Evolutionary conservation across 1,140 invertebrate genomes (phyloP).

Genomic region (Nasonia longicornis): DNA sequence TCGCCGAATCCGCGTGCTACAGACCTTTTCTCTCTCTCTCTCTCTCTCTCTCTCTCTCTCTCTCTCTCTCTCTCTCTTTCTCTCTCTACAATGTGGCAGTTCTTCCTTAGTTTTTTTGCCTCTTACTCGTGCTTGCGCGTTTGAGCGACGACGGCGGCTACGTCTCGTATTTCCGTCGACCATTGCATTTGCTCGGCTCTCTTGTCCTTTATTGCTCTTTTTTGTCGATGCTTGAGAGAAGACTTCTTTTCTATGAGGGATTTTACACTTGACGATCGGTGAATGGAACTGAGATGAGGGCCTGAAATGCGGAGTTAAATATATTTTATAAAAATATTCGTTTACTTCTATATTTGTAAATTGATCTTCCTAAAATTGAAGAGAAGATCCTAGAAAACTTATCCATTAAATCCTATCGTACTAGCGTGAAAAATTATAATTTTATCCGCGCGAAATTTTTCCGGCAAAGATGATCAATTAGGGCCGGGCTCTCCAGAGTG

Average conservation of each 20-base stretch:
- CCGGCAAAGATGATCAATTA: slow-evolving; percentile 9
- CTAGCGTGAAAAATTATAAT: not conserved
- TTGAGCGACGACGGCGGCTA: not conserved
- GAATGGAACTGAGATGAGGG: too few relatives aligned
- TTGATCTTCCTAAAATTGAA: too few relatives aligned
- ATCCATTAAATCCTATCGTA: too few relatives aligned
- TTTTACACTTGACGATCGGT: not conserved
- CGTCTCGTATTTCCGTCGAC: not conserved
- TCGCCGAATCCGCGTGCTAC: not conserved
- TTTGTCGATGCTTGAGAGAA: not conserved
- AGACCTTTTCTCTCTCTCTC: not conserved
- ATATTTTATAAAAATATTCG: too few relatives aligned
- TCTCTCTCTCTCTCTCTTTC: too few relatives aligned
- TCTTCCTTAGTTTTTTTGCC: not conserved
- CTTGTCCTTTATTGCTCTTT: not conserved
- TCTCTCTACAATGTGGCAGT: not conserved
- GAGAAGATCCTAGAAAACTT: too few relatives aligned
- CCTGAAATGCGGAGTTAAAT: too few relatives aligned
- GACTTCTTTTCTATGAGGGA: not conserved
- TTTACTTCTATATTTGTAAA: too few relatives aligned
- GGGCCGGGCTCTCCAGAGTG: not conserved
- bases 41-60: too few relatives aligned
- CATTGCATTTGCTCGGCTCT: not conserved
- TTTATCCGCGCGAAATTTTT: not conserved
- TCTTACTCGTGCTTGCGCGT: not conserved